Conservation (phyloP, 2,888 invertebrate species). For the Drosophila diplacantha region DNA sequence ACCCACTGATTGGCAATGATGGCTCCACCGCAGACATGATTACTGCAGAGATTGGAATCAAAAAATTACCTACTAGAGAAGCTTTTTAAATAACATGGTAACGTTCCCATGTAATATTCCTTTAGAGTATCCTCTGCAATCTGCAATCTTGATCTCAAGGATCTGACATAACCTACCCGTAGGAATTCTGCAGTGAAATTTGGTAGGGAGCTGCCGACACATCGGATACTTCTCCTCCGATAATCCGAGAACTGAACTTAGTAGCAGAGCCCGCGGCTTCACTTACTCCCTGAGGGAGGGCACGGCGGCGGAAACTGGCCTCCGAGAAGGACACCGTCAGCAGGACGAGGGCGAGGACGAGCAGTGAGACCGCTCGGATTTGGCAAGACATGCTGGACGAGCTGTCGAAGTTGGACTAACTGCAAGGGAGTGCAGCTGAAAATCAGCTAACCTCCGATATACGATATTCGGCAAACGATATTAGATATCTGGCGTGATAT, state of each 20-base stretch:
- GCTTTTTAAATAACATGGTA: background rate
- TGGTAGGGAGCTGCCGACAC: slow-evolving; percentile 72
- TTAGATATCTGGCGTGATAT: slow-evolving; percentile 48
- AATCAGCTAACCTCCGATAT: slow-evolving; percentile 35
- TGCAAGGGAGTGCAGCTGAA: slow-evolving; percentile 11
- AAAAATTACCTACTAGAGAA: background rate
- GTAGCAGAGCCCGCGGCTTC: slow-evolving; percentile 7
- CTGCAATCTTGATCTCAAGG: background rate
- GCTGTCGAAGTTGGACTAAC: slow-evolving; percentile 51
- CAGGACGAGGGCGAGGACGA: slow-evolving; percentile 21
- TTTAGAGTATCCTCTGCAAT: background rate
- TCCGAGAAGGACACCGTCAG: slow-evolving; percentile 37
- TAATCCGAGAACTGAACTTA: slow-evolving; percentile 51
- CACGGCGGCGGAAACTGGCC: slow-evolving; percentile 35
- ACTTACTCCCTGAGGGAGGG: background rate
- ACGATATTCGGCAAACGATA: slow-evolving; percentile 32
- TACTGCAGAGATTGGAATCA: slow-evolving; percentile 44
- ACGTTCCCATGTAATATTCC: background rate
- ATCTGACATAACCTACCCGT: slow-evolving; percentile 38
- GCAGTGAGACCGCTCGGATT: slow-evolving; percentile 24
- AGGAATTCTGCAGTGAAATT: slow-evolving; percentile 72
- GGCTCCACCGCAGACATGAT: slow-evolving; percentile 75
- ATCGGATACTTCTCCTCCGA: slow-evolving; percentile 64
- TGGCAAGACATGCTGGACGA: slow-evolving; percentile 50
- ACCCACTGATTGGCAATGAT: slow-evolving; percentile 73